Evolutionary conservation across 1,140 invertebrate species (phyloP), one percentile per base, ranked within the genome.

Genomic region (Lepidurus arcticus): DNA sequence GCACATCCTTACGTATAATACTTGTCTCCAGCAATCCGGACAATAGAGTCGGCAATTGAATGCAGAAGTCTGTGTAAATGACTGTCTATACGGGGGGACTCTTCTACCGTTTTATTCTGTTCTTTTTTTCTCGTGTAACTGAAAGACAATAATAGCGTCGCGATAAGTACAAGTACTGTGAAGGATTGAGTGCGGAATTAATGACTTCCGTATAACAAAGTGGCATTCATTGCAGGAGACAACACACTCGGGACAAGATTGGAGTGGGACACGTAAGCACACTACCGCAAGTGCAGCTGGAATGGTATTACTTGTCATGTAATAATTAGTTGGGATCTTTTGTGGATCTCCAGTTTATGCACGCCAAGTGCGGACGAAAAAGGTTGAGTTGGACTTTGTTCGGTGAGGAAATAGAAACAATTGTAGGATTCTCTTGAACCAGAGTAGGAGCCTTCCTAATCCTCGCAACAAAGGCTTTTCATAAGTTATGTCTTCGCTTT

Each of bases 1-100:
- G 44, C 78, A 78, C 78, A 78, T 78, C n/a, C 44, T 73, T 21
- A 10, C 34, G 24, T 13, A 13, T 53, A 24, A n/a, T 13, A n/a
- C 6, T 65, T n/a, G 13, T 65, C 53, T 21, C 8, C 53, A 65
- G 53, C 53, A n/a, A 65, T 13, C 9, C 6, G 5, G 0, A 21
- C 16, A 65, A 65, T 65, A 0, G 53, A 65, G 53, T 16, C 53
- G 53, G 53, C 21, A 34, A 34, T 34, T 34, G 34, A 34, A 34
- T 34, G 34, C 34, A 34, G 34, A 34, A 34, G 53, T 65, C 53
- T 47, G 16, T 21, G 53, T 65, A 65, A 65, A 65, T 65, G 53
- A 65, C 16, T 13, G 21, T 13, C 53, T 65, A 5, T 13, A 65
- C n/a, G 21, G 53, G 13, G 53, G 4, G 1, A 7, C 21, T 65